A percentile compares a stretch with the other conserved stretches of the same genome.
These are phyloP conservation scores for Pogonus chalceus DNA, from an alignment of 1,140 invertebrate species.

Conservation along the genomic window DNA sequence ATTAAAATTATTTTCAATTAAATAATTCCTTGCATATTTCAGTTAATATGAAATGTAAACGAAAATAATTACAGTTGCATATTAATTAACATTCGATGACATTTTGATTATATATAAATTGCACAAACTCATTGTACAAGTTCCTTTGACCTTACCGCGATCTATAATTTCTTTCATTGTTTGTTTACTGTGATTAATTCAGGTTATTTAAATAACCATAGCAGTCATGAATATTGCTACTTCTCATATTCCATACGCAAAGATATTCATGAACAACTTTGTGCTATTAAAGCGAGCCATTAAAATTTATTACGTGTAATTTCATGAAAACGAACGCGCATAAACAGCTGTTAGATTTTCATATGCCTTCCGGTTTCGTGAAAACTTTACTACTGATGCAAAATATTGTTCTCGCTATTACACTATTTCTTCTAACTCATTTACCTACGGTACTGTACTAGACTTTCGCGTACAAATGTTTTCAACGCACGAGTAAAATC, in stretches of 20 bases:
- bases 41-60: too few relatives aligned
- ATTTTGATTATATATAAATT: background rate
- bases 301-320: slow-evolving; percentile 4
- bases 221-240: background rate
- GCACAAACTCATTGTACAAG: background rate
- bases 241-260: background rate
- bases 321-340: slow-evolving; percentile 4
- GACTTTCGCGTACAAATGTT: too few relatives aligned
- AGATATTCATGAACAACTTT: background rate
- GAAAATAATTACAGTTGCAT: background rate
- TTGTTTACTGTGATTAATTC: background rate
- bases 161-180: background rate
- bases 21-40: too few relatives aligned
- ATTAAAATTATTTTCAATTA: too few relatives aligned
- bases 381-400: background rate
- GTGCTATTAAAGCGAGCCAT: background rate
- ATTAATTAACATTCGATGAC: background rate
- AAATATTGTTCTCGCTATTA: too few relatives aligned
- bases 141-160: background rate
- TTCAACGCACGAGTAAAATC: too few relatives aligned
- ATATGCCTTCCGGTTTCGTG: background rate
- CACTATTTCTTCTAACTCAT: too few relatives aligned
- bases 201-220: slow-evolving; percentile 3
- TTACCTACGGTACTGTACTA: too few relatives aligned
- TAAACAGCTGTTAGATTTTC: slow-evolving; percentile 3